Evolutionary conservation across 2,888 invertebrate genomes (phyloP).

Genomic region (Lasioglossum morio): DNA sequence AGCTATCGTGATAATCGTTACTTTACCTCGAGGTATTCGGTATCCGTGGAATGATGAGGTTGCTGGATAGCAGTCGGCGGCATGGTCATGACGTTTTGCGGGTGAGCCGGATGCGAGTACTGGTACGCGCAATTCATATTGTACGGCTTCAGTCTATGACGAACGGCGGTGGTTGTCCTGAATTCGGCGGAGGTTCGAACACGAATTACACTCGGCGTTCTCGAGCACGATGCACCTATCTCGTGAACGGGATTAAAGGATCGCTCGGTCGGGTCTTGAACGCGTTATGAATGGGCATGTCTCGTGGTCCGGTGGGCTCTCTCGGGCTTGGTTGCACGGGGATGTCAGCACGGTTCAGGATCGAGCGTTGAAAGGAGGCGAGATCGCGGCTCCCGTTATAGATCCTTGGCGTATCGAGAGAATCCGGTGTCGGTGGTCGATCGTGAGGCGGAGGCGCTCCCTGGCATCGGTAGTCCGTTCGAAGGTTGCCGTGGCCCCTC

Average conservation of each 20-base stretch:
- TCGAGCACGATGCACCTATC: neutral
- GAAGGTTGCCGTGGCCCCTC: constrained; percentile 60
- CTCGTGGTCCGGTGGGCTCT: neutral
- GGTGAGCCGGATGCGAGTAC: constrained; percentile 81
- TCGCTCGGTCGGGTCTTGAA: neutral
- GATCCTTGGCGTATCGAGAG: constrained; percentile 39
- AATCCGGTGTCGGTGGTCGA: constrained; percentile 44
- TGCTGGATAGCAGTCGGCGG: constrained; percentile 76
- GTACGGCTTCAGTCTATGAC: constrained; percentile 4
- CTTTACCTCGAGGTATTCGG: constrained; percentile 82
- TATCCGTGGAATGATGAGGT: constrained; percentile 78
- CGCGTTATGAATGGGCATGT: constrained; percentile 27
- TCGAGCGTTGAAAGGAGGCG: constrained; percentile 11
- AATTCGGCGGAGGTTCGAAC: neutral
- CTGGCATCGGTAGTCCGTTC: constrained; percentile 53
- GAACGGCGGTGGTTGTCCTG: neutral
- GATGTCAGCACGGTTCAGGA: constrained; percentile 14
- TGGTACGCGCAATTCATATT: constrained; percentile 84
- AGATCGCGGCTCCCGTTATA: constrained; percentile 44
- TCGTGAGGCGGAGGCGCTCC: constrained; percentile 45
- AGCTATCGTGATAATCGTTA: neutral
- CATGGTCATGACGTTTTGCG: constrained; percentile 81
- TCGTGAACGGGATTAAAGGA: neutral
- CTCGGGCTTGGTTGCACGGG: neutral
- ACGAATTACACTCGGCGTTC: constrained; percentile 5